phyloP scores from a whole-genome alignment of 2,113 vertebrate genomes.

The Saimiri boliviensis region DNA sequence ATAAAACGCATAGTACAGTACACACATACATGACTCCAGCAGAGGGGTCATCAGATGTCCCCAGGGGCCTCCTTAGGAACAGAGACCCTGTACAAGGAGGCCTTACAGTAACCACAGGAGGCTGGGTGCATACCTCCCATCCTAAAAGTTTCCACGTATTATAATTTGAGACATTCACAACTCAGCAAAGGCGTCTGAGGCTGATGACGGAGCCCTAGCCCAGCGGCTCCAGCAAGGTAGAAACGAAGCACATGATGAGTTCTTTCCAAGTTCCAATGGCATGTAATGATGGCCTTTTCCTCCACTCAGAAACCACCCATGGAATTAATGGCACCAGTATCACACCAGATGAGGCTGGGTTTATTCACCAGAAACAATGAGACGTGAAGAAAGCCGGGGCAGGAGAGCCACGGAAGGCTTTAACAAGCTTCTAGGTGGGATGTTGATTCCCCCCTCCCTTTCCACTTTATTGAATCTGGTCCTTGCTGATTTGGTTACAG shows the following conservation, averaged over 20 bases:
- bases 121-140: not conserved
- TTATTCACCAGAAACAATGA: constrained; percentile 41
- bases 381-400: not conserved
- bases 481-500: constrained; percentile 62
- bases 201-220: not conserved
- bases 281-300: constrained; percentile 70
- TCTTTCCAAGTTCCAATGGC: constrained; percentile 69
- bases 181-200: not conserved
- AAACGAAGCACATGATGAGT: not conserved
- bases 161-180: not conserved
- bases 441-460: not conserved
- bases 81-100: not conserved
- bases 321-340: constrained; percentile 74
- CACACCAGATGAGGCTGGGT: constrained; percentile 53
- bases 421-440: constrained; percentile 52
- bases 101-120: not conserved
- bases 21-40: no score
- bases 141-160: not conserved
- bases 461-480: constrained; percentile 45
- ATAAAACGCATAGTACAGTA: no score
- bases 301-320: constrained; percentile 70
- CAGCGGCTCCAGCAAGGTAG: constrained; percentile 15
- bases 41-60: not conserved
- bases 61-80: not conserved
- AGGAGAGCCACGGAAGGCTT: not conserved